Evolutionary conservation across 2,797 vertebrate genomes (phyloP).

Genomic region (Cossypha dichroa): DNA sequence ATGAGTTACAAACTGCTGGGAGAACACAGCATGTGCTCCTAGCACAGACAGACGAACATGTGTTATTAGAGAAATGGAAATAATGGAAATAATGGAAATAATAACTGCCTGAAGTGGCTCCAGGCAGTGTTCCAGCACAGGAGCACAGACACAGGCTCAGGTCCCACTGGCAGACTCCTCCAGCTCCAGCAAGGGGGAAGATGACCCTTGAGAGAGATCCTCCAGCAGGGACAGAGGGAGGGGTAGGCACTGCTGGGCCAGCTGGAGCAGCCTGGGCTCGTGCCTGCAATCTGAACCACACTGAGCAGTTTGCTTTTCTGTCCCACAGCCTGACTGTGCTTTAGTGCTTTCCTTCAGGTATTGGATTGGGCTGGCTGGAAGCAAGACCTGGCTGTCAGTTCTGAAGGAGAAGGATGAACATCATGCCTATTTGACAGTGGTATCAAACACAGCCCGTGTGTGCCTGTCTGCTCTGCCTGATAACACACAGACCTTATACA

Average conservation of each 20-base stretch:
- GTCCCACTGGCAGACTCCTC: not conserved
- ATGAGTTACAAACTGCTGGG: not conserved
- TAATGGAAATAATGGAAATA: not conserved
- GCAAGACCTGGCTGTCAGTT: not conserved
- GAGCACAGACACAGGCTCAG: no score
- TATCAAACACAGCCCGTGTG: not conserved
- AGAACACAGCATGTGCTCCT: accelerated
- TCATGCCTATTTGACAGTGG: not conserved
- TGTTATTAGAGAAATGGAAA: not conserved
- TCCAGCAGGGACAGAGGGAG: not conserved
- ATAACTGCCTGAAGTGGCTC: not conserved
- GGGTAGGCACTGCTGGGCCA: not conserved
- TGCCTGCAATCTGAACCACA: not conserved
- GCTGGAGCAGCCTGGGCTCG: not conserved
- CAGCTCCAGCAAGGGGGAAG: not conserved
- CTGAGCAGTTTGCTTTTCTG: not conserved
- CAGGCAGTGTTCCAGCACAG: not conserved
- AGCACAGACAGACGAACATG: not conserved
- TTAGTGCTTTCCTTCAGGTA: not conserved
- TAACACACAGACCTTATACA: not conserved
- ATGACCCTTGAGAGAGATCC: not conserved
- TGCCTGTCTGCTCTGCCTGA: not conserved
- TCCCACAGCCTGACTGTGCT: not conserved
- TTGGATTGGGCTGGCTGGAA: not conserved
- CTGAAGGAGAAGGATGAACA: not conserved